Percentiles rank a stretch among this genome's conserved stretches.
Conservation (phyloP, 2,113 vertebrate genomes). For the Cyanoramphus novaezelandiae region DNA sequence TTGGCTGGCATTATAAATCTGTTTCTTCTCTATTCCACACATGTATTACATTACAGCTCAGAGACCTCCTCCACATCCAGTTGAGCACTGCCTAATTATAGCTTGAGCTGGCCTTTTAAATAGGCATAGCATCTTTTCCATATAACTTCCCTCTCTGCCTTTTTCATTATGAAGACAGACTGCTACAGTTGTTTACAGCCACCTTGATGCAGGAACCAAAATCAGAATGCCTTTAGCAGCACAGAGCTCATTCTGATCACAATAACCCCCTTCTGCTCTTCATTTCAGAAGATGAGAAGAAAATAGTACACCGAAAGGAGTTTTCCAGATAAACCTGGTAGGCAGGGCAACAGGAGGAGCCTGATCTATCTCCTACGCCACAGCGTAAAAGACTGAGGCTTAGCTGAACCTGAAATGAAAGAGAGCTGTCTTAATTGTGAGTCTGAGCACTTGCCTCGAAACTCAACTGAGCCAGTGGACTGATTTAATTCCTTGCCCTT, state of each 20-base stretch:
- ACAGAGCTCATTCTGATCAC: background rate
- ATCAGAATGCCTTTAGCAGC: background rate
- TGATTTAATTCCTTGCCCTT: background rate
- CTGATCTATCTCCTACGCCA: background rate
- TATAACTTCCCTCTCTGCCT: background rate
- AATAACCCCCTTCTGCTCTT: background rate
- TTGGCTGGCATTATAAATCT: background rate
- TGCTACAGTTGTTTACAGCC: background rate
- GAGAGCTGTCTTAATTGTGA: background rate
- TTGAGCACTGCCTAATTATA: slow-evolving; percentile 22
- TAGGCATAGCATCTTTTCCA: background rate
- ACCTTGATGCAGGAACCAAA: background rate
- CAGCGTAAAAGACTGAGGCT: background rate
- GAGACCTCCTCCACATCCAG: background rate
- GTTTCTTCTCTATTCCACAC: background rate
- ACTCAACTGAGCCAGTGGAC: background rate
- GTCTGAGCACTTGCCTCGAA: background rate
- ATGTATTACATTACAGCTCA: slow-evolving; percentile 17
- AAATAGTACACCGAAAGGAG: background rate
- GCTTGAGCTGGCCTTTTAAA: background rate
- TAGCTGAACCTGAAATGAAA: background rate
- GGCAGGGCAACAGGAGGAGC: background rate
- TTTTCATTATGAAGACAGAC: background rate
- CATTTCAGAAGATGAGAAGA: background rate
- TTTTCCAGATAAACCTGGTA: background rate